phyloP scores from a whole-genome alignment of 2,797 vertebrate genomes.

The Capromys pilorides region DNA sequence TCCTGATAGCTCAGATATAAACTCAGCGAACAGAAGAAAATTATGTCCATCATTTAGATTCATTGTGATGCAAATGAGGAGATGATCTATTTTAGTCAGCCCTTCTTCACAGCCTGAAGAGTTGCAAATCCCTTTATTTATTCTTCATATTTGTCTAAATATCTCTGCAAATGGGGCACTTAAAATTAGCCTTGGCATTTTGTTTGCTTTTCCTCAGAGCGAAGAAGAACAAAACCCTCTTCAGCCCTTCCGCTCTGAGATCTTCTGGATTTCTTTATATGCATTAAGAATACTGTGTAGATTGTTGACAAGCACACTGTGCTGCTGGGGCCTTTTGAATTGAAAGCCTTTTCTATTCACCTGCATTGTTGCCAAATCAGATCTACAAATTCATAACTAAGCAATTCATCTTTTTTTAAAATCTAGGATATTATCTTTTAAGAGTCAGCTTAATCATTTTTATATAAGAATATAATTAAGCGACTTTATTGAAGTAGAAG shows the following conservation, averaged over 20 bases:
- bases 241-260: neutral
- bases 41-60: neutral
- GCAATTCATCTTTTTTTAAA: neutral
- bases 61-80: constrained; percentile 33
- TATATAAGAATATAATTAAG: neutral
- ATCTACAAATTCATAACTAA: neutral
- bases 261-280: neutral
- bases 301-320: neutral
- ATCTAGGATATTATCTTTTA: neutral
- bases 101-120: neutral
- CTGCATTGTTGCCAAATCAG: neutral
- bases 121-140: neutral
- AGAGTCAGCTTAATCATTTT: neutral
- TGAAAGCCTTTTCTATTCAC: neutral
- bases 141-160: neutral
- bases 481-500: neutral
- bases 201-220: neutral
- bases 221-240: neutral
- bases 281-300: neutral
- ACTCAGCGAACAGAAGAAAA: constrained; percentile 2
- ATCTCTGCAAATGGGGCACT: neutral
- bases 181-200: neutral
- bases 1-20: neutral
- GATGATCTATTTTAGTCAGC: constrained; percentile 22
- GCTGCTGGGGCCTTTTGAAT: neutral